Conservation (phyloP, 2,888 invertebrate genomes). For the Hoplodrina blanda region DNA sequence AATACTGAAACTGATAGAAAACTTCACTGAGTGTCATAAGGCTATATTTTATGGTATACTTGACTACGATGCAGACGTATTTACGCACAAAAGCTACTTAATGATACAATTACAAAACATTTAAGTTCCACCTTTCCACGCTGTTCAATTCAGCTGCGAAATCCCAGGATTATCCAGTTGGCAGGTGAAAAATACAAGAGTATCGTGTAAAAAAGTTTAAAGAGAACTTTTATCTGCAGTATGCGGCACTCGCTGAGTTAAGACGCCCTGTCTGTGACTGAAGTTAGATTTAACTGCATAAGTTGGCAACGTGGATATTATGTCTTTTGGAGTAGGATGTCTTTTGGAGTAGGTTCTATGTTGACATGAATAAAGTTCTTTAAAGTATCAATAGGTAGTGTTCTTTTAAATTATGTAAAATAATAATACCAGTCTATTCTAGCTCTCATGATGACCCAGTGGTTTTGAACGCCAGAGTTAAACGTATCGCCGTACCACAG, state of each 20-base stretch:
- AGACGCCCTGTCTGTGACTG: constrained; percentile 31
- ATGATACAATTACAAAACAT: not conserved
- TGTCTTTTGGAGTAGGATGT: not conserved
- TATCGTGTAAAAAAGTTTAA: constrained; percentile 38
- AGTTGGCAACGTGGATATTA: constrained; percentile 14
- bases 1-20: too few species aligned
- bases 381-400: not conserved
- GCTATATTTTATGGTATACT: too few species aligned
- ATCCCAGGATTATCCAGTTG: constrained; percentile 37
- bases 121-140: not conserved
- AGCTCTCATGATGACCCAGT: too few species aligned
- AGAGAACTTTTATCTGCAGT: constrained; percentile 51
- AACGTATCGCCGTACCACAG: too few species aligned
- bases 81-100: too few species aligned
- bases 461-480: too few species aligned
- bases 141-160: constrained; percentile 8
- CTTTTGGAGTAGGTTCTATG: constrained; percentile 1
- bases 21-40: too few species aligned
- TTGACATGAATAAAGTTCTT: constrained; percentile 5
- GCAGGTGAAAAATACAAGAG: constrained; percentile 50
- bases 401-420: too few species aligned
- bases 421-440: too few species aligned
- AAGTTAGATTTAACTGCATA: constrained; percentile 44
- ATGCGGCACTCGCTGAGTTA: constrained; percentile 38
- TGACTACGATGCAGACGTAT: too few species aligned